Percentiles rank a stretch among this genome's conserved stretches.
Conservation (phyloP, 2,888 invertebrate species). For the Pollenia amentaria region DNA sequence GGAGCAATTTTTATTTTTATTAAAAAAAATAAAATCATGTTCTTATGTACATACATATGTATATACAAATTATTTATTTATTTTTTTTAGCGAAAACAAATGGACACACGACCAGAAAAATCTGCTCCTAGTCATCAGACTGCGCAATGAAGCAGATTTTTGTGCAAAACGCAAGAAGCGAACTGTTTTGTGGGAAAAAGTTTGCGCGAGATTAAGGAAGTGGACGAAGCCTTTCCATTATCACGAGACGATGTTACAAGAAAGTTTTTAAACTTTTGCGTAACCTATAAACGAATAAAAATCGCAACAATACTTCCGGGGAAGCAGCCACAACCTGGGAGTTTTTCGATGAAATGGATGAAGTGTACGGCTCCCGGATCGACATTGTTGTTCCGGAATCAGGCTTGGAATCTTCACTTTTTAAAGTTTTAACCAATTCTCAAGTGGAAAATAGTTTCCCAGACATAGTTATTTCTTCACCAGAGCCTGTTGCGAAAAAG, state of each 20-base stretch:
- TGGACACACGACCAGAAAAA: too few relatives aligned
- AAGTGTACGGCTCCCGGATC: conserved; percentile 4
- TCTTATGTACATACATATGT: too few relatives aligned
- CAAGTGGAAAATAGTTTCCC: background rate
- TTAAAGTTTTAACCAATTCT: background rate
- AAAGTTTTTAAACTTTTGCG: too few relatives aligned
- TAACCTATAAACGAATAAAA: too few relatives aligned
- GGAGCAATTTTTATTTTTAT: conserved; percentile 3
- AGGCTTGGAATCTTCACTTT: conserved; percentile 4
- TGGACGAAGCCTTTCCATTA: conserved; percentile 22
- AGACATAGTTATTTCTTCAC: background rate
- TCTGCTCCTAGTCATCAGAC: too few relatives aligned
- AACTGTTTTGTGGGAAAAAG: conserved; percentile 39
- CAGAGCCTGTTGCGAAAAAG: conserved; percentile 18
- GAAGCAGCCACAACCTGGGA: conserved; percentile 43
- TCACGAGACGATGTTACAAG: too few relatives aligned
- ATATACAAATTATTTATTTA: too few relatives aligned
- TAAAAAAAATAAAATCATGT: too few relatives aligned
- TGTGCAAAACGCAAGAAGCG: too few relatives aligned
- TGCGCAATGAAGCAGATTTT: too few relatives aligned
- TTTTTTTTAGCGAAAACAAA: too few relatives aligned
- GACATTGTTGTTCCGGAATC: background rate
- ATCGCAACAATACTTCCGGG: conserved; percentile 20
- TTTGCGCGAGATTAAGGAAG: conserved; percentile 37
- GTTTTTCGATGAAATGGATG: conserved; percentile 30